Evolutionary conservation across 2,113 vertebrate genomes (phyloP).

Genomic region (Stigmatopora argus): DNA sequence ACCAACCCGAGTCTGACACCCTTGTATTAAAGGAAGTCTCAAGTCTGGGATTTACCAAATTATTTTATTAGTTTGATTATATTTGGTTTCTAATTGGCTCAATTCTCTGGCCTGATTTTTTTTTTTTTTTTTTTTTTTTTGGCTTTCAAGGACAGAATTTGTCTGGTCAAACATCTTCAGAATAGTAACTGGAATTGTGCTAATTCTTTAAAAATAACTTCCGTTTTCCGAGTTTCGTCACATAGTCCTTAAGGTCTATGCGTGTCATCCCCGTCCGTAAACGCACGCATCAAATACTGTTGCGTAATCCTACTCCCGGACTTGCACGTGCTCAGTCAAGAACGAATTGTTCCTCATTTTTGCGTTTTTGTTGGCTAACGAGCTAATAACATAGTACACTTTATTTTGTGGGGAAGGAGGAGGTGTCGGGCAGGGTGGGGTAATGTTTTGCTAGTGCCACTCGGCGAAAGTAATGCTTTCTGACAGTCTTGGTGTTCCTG

Average conservation of each 20-base stretch:
- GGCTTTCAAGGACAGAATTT: not conserved
- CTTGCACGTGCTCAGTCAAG: conserved; percentile 1
- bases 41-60: not conserved
- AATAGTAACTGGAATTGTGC: not conserved
- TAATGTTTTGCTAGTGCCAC: conserved; percentile 22
- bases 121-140: too few species aligned
- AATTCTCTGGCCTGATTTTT: not conserved
- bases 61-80: not conserved
- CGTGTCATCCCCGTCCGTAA: not conserved
- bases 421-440: not conserved
- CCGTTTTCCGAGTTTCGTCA: not conserved
- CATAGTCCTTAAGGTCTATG: not conserved
- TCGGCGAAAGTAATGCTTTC: conserved; percentile 55
- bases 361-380: conserved; percentile 12
- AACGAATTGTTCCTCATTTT: conserved; percentile 1
- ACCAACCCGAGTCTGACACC: too few species aligned
- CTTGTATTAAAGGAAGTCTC: not conserved
- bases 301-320: conserved; percentile 26
- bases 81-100: not conserved
- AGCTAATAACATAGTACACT: conserved; percentile 18
- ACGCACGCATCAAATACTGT: conserved; percentile 3
- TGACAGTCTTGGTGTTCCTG: conserved; percentile 47
- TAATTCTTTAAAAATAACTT: not conserved
- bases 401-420: not conserved
- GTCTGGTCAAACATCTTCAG: not conserved